Percentiles rank a stretch among this genome's conserved stretches.
These are phyloP conservation scores for Sipha flava DNA, from an alignment of 1,140 invertebrate genomes.

Conservation along the genomic window DNA sequence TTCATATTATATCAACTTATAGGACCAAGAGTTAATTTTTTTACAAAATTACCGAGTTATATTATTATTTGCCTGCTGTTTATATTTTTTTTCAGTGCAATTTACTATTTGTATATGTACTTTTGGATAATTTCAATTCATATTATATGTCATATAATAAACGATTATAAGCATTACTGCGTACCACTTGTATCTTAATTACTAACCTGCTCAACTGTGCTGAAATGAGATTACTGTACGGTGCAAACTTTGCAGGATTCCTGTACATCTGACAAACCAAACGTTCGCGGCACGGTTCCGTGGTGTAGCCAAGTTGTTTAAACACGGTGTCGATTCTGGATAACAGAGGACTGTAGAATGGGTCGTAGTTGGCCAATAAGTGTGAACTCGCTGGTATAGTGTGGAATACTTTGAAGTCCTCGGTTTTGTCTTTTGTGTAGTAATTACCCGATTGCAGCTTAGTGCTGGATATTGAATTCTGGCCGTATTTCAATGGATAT, in stretches of 20 bases:
- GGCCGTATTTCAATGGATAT: background rate
- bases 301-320: conserved; percentile 58
- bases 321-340: conserved; percentile 74
- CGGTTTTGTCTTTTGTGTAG: conserved; percentile 45
- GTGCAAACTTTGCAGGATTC: conserved; percentile 72
- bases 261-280: conserved; percentile 77
- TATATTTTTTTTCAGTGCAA: too few relatives aligned
- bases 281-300: conserved; percentile 66
- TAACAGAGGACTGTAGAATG: conserved; percentile 73
- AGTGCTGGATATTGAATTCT: background rate
- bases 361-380: conserved; percentile 73
- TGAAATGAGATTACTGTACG: conserved; percentile 77
- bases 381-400: conserved; percentile 73
- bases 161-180: too few relatives aligned
- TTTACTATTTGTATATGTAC: too few relatives aligned
- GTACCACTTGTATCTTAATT: too few relatives aligned
- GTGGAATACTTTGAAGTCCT: conserved; percentile 63
- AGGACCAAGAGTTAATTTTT: too few relatives aligned
- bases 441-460: conserved; percentile 37
- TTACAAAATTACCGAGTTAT: too few relatives aligned
- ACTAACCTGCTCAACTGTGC: conserved; percentile 69
- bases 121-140: too few relatives aligned
- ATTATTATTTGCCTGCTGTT: too few relatives aligned
- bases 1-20: too few relatives aligned
- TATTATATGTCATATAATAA: too few relatives aligned